Evolutionary conservation across 1,140 invertebrate species (phyloP).

Genomic region (Drosophila ironensis): DNA sequence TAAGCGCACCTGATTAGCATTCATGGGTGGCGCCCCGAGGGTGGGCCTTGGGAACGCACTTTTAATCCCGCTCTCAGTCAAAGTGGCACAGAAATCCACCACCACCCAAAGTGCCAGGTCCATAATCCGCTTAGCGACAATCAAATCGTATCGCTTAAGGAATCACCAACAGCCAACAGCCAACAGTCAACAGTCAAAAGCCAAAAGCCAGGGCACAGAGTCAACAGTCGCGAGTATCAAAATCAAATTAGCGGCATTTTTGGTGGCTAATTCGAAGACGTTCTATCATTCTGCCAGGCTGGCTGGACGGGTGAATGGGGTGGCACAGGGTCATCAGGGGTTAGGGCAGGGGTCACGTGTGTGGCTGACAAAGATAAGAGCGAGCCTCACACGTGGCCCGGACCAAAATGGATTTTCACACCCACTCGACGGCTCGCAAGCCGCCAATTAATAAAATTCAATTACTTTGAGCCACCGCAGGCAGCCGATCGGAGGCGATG

Average conservation of each 20-base stretch:
- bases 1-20: conserved; percentile 31
- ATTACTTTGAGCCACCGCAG: conserved; percentile 44
- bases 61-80: conserved; percentile 64
- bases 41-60: conserved; percentile 51
- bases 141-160: conserved; percentile 63
- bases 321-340: neutral
- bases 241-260: conserved; percentile 73
- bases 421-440: conserved; percentile 41
- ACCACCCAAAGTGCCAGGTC: neutral
- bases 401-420: conserved; percentile 41
- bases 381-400: conserved; percentile 51
- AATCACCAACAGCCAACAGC: conserved; percentile 4
- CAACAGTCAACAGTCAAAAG: conserved; percentile 16
- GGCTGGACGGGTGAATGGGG: too few relatives aligned
- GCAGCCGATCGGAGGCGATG: neutral
- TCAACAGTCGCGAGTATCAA: conserved; percentile 45
- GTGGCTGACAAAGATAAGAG: conserved; percentile 48
- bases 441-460: conserved; percentile 63
- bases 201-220: conserved; percentile 16
- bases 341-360: conserved; percentile 43
- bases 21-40: conserved; percentile 31
- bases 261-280: conserved; percentile 65
- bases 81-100: conserved; percentile 20
- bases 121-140: conserved; percentile 64
- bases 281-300: conserved; percentile 54